phyloP scores from a whole-genome alignment of 2,113 vertebrate species.

The Clarias batrachus region DNA sequence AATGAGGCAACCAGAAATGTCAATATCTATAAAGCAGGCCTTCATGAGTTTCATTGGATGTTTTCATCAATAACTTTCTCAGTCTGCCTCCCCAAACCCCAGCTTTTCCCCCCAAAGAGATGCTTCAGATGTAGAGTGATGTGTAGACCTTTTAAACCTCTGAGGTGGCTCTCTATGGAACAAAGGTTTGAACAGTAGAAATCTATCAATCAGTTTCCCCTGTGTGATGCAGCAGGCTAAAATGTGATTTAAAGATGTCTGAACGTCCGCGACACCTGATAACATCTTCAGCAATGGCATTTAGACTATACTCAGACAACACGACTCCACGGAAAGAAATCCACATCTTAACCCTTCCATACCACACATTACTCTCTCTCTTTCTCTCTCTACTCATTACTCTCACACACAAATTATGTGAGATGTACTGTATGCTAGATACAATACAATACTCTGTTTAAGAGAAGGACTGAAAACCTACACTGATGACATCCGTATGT shows the following conservation, averaged over 20 bases:
- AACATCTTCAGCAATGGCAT: slow-evolving; percentile 44
- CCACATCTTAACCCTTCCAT: slow-evolving; percentile 28
- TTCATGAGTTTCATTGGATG: neutral
- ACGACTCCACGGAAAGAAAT: slow-evolving; percentile 20
- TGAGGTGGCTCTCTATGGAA: slow-evolving; percentile 30
- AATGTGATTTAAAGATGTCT: slow-evolving; percentile 42
- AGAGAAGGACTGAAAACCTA: neutral
- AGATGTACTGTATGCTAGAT: neutral
- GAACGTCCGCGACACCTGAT: slow-evolving; percentile 34
- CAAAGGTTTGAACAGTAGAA: slow-evolving; percentile 29
- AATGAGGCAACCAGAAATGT: neutral
- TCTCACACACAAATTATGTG: neutral
- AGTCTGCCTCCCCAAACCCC: neutral
- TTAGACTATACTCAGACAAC: slow-evolving; percentile 28
- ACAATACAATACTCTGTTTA: neutral
- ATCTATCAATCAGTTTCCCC: slow-evolving; percentile 41
- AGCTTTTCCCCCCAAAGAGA: slow-evolving; percentile 4
- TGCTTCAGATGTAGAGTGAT: slow-evolving; percentile 43
- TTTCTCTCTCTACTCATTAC: no score
- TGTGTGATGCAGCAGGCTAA: slow-evolving; percentile 28
- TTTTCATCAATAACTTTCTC: slow-evolving; percentile 11
- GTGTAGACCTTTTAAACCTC: slow-evolving; percentile 42
- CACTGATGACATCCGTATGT: neutral
- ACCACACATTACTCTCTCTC: neutral
- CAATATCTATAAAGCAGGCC: neutral